These are phyloP conservation scores for Agapostemon virescens DNA, from an alignment of 2,888 invertebrate species.

Conservation along the genomic window DNA sequence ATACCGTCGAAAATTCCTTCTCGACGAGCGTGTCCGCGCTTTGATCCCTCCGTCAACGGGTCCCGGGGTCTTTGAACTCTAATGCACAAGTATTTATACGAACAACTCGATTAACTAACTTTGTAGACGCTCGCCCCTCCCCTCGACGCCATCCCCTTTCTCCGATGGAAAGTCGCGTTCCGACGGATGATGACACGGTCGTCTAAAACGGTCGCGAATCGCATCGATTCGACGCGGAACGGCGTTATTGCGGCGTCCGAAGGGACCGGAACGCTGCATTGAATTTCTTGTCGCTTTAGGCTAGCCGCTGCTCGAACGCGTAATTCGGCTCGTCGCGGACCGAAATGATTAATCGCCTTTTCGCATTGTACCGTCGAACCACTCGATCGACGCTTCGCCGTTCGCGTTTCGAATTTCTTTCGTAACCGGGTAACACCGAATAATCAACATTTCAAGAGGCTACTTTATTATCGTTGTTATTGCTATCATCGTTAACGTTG, in stretches of 20 bases:
- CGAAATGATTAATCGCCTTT: neutral
- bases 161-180: too few relatives aligned
- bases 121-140: neutral
- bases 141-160: neutral
- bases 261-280: neutral
- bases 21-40: neutral
- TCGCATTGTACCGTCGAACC: neutral
- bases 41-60: slow-evolving; percentile 13
- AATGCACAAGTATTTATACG: slow-evolving; percentile 3
- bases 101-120: neutral
- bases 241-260: neutral
- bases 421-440: too few relatives aligned
- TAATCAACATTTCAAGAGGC: too few relatives aligned
- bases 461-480: too few relatives aligned
- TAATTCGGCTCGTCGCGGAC: neutral
- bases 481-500: too few relatives aligned
- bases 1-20: neutral
- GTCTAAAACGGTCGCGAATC: neutral
- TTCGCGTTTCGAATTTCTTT: neutral
- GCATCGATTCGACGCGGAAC: slow-evolving; percentile 12
- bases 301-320: neutral
- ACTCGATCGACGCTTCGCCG: neutral
- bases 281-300: neutral
- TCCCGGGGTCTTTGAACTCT: neutral
- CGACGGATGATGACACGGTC: neutral